Evolutionary conservation across 2,113 vertebrate species (phyloP).

Genomic region (Myrmecophaga tridactyla): DNA sequence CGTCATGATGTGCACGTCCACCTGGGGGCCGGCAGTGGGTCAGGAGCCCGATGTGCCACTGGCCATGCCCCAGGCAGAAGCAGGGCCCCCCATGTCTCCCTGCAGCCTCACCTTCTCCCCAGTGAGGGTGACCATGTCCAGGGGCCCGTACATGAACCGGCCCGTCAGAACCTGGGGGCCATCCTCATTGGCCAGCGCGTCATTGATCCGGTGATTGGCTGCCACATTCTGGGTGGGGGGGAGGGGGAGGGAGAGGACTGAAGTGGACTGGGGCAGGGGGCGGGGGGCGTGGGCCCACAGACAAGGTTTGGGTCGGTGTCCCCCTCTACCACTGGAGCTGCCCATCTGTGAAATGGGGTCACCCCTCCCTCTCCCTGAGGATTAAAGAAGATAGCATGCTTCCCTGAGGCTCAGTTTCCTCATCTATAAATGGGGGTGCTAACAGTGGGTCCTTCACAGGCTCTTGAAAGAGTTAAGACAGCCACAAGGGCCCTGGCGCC

Average conservation of each 20-base stretch:
- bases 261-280: not conserved
- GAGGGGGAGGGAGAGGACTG: not conserved
- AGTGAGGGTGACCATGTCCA: conserved; percentile 98
- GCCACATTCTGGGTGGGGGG: conserved; percentile 90
- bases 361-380: rapidly evolving
- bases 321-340: too few relatives aligned
- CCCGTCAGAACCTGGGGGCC: conserved; percentile 91
- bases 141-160: conserved; percentile 97
- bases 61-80: not conserved
- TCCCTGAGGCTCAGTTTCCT: not conserved
- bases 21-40: conserved; percentile 80
- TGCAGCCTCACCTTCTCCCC: conserved; percentile 93
- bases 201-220: conserved; percentile 96
- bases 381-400: rapidly evolving
- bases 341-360: not conserved
- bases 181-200: conserved; percentile 93
- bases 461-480: not conserved
- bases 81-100: rapidly evolving
- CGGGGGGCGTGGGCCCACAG: not conserved
- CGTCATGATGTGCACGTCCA: conserved; percentile 98
- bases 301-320: too few relatives aligned
- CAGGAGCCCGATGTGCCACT: rapidly evolving
- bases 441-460: not conserved
- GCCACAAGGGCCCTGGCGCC: rapidly evolving
- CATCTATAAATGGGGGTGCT: not conserved